Evolutionary conservation across 2,797 vertebrate genomes (phyloP).

Genomic region (Enteromius afrohamiltoni): DNA sequence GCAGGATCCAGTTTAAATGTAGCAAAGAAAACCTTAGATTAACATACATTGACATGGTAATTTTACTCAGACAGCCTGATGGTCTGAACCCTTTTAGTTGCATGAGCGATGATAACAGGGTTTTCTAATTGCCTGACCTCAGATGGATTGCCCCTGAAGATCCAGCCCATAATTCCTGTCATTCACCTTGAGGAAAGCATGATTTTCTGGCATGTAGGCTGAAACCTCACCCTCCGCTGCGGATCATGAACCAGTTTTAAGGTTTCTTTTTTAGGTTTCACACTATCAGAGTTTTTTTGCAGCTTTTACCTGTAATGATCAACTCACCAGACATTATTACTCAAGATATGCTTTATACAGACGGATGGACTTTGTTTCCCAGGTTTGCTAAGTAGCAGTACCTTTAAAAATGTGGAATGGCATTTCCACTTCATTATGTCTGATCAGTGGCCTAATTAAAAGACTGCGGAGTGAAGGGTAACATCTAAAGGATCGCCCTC

Average conservation of each 20-base stretch:
- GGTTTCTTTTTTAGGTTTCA: constrained; percentile 7
- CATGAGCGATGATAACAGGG: constrained; percentile 57
- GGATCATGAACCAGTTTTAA: constrained; percentile 17
- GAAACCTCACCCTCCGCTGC: constrained; percentile 20
- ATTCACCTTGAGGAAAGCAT: constrained; percentile 53
- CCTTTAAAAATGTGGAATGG: constrained; percentile 44
- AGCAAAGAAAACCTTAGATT: constrained; percentile 52
- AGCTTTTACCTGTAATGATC: constrained; percentile 11
- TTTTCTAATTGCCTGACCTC: constrained; percentile 60
- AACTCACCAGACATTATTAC: constrained; percentile 2
- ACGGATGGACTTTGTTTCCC: background rate
- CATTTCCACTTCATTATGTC: constrained; percentile 59
- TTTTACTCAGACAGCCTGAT: constrained; percentile 51
- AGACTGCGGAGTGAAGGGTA: constrained; percentile 39
- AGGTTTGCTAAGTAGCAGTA: constrained; percentile 12
- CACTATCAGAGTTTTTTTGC: constrained; percentile 8
- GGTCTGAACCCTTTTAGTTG: constrained; percentile 47
- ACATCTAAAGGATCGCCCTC: constrained; percentile 44
- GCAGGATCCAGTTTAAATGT: constrained; percentile 39
- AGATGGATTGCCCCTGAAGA: constrained; percentile 57
- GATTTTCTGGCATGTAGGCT: constrained; percentile 26
- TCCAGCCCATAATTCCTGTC: constrained; percentile 51
- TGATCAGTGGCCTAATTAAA: constrained; percentile 60
- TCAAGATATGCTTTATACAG: background rate
- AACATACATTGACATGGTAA: constrained; percentile 64